phyloP scores from a whole-genome alignment of 1,140 invertebrate genomes.

The Gryllus bimaculatus region DNA sequence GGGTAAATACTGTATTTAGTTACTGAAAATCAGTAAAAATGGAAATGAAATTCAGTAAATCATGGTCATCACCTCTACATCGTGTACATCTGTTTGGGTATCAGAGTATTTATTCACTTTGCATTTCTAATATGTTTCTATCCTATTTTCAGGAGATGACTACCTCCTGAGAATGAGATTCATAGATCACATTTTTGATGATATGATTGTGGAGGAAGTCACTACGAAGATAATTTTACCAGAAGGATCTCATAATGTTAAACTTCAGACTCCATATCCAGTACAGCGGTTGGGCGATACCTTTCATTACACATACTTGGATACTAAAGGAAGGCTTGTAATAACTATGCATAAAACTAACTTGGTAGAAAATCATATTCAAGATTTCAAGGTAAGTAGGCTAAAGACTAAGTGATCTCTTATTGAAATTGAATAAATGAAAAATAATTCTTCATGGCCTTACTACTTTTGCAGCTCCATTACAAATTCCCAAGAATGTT shows the following conservation, averaged over 20 bases:
- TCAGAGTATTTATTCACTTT: not conserved
- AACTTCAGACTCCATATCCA: constrained; percentile 73
- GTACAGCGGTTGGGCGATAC: constrained; percentile 64
- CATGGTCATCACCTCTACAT: not conserved
- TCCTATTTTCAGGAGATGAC: constrained; percentile 41
- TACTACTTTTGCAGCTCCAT: constrained; percentile 48
- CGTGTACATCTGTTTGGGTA: not conserved
- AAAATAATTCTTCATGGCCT: not conserved
- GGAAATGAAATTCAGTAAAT: not conserved
- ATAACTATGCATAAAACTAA: constrained; percentile 78
- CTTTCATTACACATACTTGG: constrained; percentile 88
- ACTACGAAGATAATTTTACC: constrained; percentile 87
- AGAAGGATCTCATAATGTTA: constrained; percentile 77
- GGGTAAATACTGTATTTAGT: not conserved
- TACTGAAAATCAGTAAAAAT: not conserved
- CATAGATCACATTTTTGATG: constrained; percentile 93
- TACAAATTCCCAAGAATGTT: constrained; percentile 79
- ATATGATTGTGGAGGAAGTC: constrained; percentile 91
- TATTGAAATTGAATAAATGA: not conserved
- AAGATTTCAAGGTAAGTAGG: constrained; percentile 56
- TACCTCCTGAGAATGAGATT: constrained; percentile 86
- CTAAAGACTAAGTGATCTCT: not conserved
- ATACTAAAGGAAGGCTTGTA: constrained; percentile 85
- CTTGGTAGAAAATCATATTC: constrained; percentile 93
- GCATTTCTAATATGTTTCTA: not conserved